Evolutionary conservation across 2,113 vertebrate species (phyloP), one percentile per base, ranked within the genome.

Genomic region (Furnarius figulus): DNA sequence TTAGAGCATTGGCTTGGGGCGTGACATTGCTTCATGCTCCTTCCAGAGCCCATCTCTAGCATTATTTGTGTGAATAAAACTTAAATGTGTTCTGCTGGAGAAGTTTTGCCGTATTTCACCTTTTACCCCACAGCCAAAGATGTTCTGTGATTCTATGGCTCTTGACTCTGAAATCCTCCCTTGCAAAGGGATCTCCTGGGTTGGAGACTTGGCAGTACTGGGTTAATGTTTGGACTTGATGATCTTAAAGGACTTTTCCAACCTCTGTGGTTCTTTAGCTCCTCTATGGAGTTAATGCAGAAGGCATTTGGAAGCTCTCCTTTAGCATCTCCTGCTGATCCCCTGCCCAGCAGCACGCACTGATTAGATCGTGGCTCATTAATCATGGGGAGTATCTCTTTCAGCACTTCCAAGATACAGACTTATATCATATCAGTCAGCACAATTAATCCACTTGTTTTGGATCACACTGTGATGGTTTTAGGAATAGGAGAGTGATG

Each of bases 361-460:
- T 39, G 63, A 46, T 37, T 21, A 40, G 13, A 20, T 4, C 0
- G 0, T 5, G 21, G 19, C 30, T 83, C 25, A 12, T 75, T 70
- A 88, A 59, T 33, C 47, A 18, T 5, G 33, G 55, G 18, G 27
- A 81, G 2, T 19, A 14, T 40, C 66, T n/a, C 59, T 92, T 88
- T 27, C 18, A 33, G 18, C 2, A 7, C 56, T 88, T 74, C 59
- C 23, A 56, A 37, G 59, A 27, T 72, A 20, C 0, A 47, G 61
- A 80, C 24, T 49, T 82, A 33, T 19, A 44, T 25, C 11, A 11
- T 11, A 20, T 14, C 58, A 61, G 55, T 25, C 8, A 18, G 23
- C 37, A 62, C 31, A 74, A 63, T 87, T 23, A 71, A 66, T 79
- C 37, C 56, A 20, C 39, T 89, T 21, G 4, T 28, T 89, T 44